phyloP scores from a whole-genome alignment of 2,797 vertebrate species.

The Onychomys torridus region DNA sequence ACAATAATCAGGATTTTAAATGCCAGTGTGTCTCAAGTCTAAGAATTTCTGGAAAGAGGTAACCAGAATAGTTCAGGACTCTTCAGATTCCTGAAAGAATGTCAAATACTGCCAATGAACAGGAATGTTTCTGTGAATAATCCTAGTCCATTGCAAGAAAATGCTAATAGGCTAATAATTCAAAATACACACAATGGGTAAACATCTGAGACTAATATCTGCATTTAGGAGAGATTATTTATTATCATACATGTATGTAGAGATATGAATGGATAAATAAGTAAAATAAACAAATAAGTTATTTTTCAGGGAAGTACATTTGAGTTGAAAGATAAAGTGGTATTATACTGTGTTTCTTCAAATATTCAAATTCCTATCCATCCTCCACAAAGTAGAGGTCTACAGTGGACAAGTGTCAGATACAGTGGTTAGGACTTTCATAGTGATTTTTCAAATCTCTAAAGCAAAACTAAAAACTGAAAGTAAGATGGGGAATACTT shows the following conservation, averaged over 20 bases:
- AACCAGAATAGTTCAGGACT: neutral
- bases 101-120: neutral
- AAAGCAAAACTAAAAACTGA: conserved; percentile 38
- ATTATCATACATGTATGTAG: neutral
- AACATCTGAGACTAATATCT: neutral
- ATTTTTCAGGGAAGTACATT: neutral
- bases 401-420: neutral
- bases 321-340: neutral
- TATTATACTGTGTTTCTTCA: neutral
- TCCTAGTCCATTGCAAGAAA: neutral
- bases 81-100: neutral
- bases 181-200: neutral
- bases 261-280: neutral
- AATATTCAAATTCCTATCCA: neutral
- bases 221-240: neutral
- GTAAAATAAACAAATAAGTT: neutral
- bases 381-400: neutral
- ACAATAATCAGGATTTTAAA: neutral
- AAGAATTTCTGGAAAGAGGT: neutral
- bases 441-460: neutral
- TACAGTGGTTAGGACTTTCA: conserved; percentile 8
- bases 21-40: neutral
- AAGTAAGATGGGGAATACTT: conserved; percentile 4
- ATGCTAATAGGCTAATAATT: neutral
- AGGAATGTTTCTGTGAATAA: neutral